A percentile compares a stretch with the other conserved stretches of the same genome.
Conservation (phyloP, 2,888 invertebrate species). For the Hirtodrosophila cameraria region DNA sequence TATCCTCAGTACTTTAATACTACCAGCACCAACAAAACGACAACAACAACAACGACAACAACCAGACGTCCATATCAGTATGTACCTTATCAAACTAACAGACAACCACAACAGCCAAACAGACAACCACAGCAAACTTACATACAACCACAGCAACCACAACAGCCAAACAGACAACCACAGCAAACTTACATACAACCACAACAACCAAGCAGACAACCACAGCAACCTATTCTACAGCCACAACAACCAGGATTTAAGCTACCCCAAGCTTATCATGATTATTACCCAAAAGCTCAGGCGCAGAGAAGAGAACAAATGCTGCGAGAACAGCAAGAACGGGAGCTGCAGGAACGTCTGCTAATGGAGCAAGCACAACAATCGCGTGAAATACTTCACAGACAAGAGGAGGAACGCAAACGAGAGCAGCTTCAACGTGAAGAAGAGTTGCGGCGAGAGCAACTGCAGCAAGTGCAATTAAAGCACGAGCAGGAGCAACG, state of each 20-base stretch:
- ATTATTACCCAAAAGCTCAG: conserved; percentile 3
- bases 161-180: conserved; percentile 31
- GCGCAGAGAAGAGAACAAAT: conserved; percentile 23
- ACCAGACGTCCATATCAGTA: conserved; percentile 22
- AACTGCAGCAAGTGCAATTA: conserved; percentile 15
- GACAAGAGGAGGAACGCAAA: conserved; percentile 25
- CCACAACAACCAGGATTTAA: conserved; percentile 6
- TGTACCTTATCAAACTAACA: not conserved
- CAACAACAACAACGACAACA: conserved; percentile 27
- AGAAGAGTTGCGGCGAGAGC: conserved; percentile 24
- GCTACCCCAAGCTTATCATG: not conserved
- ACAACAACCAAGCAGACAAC: not conserved
- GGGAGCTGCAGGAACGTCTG: conserved; percentile 19
- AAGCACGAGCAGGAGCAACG: conserved; percentile 28
- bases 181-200: too few relatives aligned
- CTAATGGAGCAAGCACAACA: conserved; percentile 23
- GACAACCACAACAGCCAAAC: not conserved
- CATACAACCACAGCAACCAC: conserved; percentile 24
- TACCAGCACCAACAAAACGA: conserved; percentile 1
- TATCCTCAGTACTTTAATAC: conserved; percentile 57
- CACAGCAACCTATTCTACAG: too few relatives aligned
- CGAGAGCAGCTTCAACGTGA: conserved; percentile 26
- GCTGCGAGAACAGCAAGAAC: conserved; percentile 13
- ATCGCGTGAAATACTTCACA: not conserved
- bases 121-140: too few relatives aligned